Percentiles rank a stretch among this genome's conserved stretches.
These are phyloP conservation scores for Lutjanus erythropterus DNA, from an alignment of 2,113 vertebrate species.

Conservation along the genomic window DNA sequence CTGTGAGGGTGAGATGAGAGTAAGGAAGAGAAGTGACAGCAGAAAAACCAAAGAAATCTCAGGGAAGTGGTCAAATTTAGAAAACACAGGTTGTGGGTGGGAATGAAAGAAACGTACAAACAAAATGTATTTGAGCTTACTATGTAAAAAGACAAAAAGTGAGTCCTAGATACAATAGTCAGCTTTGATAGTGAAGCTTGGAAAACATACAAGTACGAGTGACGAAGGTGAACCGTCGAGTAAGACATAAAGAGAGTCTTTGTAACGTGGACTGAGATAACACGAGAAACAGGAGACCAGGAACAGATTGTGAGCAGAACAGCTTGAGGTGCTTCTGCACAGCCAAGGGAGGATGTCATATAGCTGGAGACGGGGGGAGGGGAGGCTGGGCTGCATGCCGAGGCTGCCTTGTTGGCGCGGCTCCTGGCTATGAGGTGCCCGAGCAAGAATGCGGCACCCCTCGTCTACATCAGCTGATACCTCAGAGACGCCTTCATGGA, in stretches of 20 bases:
- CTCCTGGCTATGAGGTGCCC: conserved; percentile 73
- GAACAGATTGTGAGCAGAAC: conserved; percentile 76
- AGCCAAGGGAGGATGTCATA: conserved; percentile 72
- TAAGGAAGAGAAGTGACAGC: conserved; percentile 40
- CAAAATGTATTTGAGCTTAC: conserved; percentile 13
- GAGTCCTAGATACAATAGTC: neutral
- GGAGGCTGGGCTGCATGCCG: conserved; percentile 54
- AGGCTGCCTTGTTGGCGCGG: conserved; percentile 70
- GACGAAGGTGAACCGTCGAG: conserved; percentile 30
- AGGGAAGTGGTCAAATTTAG: conserved; percentile 44
- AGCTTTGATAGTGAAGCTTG: conserved; percentile 26
- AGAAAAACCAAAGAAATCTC: conserved; percentile 24
- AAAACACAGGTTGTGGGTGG: conserved; percentile 12
- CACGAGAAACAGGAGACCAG: conserved; percentile 55
- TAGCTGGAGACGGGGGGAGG: conserved; percentile 49
- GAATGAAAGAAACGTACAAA: conserved; percentile 16
- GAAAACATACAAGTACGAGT: conserved; percentile 23
- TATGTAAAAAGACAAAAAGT: neutral
- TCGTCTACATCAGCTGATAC: conserved; percentile 74
- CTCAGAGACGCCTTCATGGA: conserved; percentile 51
- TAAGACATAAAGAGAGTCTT: conserved; percentile 54
- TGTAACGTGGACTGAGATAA: conserved; percentile 62
- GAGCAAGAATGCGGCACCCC: conserved; percentile 69
- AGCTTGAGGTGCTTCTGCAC: conserved; percentile 77
- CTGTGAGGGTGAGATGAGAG: conserved; percentile 50